phyloP scores from a whole-genome alignment of 2,888 invertebrate genomes.

The Clunio marinus region DNA sequence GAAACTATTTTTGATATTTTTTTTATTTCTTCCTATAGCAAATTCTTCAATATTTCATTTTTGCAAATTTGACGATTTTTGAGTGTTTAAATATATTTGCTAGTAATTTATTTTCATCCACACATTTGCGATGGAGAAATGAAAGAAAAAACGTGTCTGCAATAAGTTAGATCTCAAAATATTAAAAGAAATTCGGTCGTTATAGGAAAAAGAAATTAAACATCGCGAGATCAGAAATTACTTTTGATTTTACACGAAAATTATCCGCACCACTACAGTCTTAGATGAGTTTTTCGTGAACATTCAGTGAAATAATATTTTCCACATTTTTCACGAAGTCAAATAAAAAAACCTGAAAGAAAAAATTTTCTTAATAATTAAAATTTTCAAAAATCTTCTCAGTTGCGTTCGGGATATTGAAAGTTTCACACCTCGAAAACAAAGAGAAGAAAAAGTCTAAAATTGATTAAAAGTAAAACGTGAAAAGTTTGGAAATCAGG shows the following conservation, averaged over 20 bases:
- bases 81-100: too few relatives aligned
- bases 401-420: conserved; percentile 39
- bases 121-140: too few relatives aligned
- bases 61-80: too few relatives aligned
- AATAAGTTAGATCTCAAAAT: too few relatives aligned
- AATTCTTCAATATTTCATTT: too few relatives aligned
- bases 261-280: not conserved
- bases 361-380: conserved; percentile 36
- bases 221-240: not conserved
- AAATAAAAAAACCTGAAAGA: conserved; percentile 19
- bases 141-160: too few relatives aligned
- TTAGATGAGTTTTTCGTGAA: not conserved
- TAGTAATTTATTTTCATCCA: too few relatives aligned
- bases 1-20: too few relatives aligned
- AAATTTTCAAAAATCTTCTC: conserved; percentile 32
- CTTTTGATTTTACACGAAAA: not conserved
- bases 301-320: conserved; percentile 21
- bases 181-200: too few relatives aligned
- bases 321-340: conserved; percentile 33
- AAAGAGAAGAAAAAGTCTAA: too few relatives aligned
- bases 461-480: not conserved
- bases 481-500: not conserved
- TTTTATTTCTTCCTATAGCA: too few relatives aligned
- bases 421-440: conserved; percentile 36
- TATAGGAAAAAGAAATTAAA: not conserved